Percentiles rank a stretch among this genome's conserved stretches.
These are phyloP conservation scores for Drosophila murphyi DNA, from an alignment of 1,140 invertebrate genomes.

Conservation along the genomic window DNA sequence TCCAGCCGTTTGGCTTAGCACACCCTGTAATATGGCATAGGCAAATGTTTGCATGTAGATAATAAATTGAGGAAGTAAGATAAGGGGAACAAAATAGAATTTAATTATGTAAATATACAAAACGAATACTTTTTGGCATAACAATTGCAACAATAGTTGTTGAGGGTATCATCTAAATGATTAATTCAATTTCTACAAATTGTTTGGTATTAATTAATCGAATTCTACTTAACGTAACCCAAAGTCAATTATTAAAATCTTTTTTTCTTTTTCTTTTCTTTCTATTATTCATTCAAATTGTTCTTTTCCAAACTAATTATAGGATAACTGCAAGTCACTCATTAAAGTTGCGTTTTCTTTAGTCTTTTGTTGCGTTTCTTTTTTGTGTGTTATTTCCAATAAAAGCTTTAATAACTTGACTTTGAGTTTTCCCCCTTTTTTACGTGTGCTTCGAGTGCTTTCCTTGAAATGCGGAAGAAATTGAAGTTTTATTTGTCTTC, in stretches of 20 bases:
- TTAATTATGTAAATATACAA: neutral
- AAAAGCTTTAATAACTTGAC: constrained; percentile 30
- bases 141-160: too few relatives aligned
- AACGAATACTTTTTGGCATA: neutral
- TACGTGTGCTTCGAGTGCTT: constrained; percentile 46
- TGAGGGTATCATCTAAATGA: too few relatives aligned
- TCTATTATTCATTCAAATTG: too few relatives aligned
- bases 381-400: constrained; percentile 37
- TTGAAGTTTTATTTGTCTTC: constrained; percentile 55
- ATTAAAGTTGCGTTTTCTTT: neutral
- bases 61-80: neutral
- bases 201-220: too few relatives aligned
- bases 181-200: too few relatives aligned
- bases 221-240: too few relatives aligned
- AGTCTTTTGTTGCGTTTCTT: constrained; percentile 33
- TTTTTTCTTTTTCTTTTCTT: too few relatives aligned
- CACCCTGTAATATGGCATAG: neutral
- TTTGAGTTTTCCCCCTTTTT: constrained; percentile 43
- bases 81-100: too few relatives aligned
- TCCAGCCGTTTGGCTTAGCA: neutral
- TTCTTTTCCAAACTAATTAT: neutral
- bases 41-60: neutral
- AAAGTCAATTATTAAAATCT: too few relatives aligned
- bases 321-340: neutral
- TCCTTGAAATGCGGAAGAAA: constrained; percentile 37